These are phyloP conservation scores for Alca torda DNA, from an alignment of 2,797 vertebrate species.

Conservation along the genomic window DNA sequence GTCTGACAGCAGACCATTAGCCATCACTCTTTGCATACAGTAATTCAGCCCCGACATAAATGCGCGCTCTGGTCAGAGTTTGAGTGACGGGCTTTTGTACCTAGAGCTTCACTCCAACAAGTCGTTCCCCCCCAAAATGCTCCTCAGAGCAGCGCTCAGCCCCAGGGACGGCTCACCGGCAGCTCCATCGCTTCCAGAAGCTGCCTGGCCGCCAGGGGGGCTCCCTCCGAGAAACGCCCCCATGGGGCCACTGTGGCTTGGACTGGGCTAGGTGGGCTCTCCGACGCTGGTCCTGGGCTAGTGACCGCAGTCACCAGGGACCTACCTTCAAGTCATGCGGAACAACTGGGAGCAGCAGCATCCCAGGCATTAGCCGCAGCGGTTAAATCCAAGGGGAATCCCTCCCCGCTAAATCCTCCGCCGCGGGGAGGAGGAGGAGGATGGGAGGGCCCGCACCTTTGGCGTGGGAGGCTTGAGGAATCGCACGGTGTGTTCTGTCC, in stretches of 20 bases:
- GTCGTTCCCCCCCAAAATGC: not conserved
- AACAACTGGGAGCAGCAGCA: not conserved
- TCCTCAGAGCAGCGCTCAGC: not conserved
- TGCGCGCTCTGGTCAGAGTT: accelerated
- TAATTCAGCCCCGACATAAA: not conserved
- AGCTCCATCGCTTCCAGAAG: not conserved
- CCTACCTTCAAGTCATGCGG: not conserved
- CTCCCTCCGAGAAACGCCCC: not conserved
- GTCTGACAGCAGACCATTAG: not conserved
- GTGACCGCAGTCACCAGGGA: not conserved
- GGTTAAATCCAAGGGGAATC: not conserved
- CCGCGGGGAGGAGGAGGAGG: not conserved
- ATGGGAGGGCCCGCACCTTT: not conserved
- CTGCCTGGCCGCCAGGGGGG: accelerated
- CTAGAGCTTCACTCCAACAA: not conserved
- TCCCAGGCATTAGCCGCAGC: not conserved
- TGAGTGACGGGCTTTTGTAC: not conserved
- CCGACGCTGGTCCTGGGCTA: not conserved
- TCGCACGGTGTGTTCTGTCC: not conserved
- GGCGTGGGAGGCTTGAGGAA: not conserved
- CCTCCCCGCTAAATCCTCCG: not conserved
- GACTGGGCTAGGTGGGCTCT: not conserved
- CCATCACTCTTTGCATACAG: not conserved
- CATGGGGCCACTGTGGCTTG: accelerated
- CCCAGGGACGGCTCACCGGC: accelerated